phyloP scores from a whole-genome alignment of 2,888 invertebrate species.

The Chymomyza procnemis region DNA sequence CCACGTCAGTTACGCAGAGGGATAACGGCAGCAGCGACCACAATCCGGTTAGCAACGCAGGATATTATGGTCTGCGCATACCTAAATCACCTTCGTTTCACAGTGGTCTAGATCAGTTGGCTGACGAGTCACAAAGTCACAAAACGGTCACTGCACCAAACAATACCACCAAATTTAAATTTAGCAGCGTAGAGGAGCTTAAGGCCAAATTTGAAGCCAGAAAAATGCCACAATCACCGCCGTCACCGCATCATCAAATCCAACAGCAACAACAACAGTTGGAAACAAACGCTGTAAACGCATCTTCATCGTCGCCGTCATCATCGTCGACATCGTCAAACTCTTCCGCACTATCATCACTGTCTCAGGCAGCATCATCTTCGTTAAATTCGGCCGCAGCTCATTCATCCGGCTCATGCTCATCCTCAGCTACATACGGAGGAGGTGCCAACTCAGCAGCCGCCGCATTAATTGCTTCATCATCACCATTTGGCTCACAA shows the following conservation, averaged over 20 bases:
- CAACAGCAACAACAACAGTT: constrained; percentile 18
- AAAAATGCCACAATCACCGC: constrained; percentile 73
- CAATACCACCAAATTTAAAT: constrained; percentile 48
- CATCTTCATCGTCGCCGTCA: constrained; percentile 53
- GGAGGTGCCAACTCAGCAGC: constrained; percentile 57
- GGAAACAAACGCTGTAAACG: background rate
- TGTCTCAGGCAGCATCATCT: constrained; percentile 60
- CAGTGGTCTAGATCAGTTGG: constrained; percentile 88
- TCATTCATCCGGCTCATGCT: constrained; percentile 50
- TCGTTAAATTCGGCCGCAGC: constrained; percentile 57
- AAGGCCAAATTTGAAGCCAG: constrained; percentile 71
- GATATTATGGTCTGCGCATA: constrained; percentile 82
- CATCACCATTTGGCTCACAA: constrained; percentile 64
- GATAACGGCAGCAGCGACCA: constrained; percentile 21
- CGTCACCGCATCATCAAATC: constrained; percentile 37
- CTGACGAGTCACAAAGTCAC: constrained; percentile 66
- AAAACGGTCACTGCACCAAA: constrained; percentile 14
- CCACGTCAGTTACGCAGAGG: constrained; percentile 21
- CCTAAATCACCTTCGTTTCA: constrained; percentile 94
- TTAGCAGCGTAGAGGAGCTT: constrained; percentile 69
- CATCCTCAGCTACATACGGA: constrained; percentile 59
- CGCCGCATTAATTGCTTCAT: constrained; percentile 61
- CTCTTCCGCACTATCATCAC: constrained; percentile 51
- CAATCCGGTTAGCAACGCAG: constrained; percentile 20
- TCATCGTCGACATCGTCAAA: constrained; percentile 28